Conservation (phyloP, 2,797 vertebrate species). For the Xiphorhynchus erythropygius region DNA sequence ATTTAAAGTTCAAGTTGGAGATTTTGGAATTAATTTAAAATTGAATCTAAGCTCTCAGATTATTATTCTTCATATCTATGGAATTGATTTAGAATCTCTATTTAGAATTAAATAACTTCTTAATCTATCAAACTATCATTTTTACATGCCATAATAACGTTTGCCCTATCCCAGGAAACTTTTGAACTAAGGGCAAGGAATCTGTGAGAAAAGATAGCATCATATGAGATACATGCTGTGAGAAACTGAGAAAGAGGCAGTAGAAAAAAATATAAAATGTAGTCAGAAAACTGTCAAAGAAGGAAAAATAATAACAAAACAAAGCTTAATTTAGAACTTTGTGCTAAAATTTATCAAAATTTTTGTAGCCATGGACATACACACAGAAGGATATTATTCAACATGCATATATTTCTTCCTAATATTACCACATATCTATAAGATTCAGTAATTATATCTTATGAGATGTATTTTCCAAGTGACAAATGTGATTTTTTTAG, state of each 20-base stretch:
- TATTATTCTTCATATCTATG: not conserved
- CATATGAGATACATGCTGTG: not conserved
- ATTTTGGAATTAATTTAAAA: slow-evolving; percentile 31
- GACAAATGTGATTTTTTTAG: not conserved
- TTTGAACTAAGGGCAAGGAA: not conserved
- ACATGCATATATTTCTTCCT: not conserved
- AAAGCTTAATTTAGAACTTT: not conserved
- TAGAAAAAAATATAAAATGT: not conserved
- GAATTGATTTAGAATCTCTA: not conserved
- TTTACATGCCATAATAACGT: not conserved
- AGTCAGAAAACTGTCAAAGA: not conserved
- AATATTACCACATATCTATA: not conserved
- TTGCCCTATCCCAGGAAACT: not conserved
- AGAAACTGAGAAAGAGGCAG: not conserved
- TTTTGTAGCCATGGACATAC: not conserved
- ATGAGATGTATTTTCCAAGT: not conserved
- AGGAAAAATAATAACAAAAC: not conserved
- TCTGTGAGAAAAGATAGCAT: not conserved
- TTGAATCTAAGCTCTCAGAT: not conserved
- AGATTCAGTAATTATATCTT: not conserved
- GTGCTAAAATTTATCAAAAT: not conserved
- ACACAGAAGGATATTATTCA: not conserved
- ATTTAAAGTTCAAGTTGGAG: not conserved
- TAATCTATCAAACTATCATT: not conserved
- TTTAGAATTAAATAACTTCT: slow-evolving; percentile 19